Evolutionary conservation across 2,888 invertebrate genomes (phyloP).

Genomic region (Athrips mouffetella): DNA sequence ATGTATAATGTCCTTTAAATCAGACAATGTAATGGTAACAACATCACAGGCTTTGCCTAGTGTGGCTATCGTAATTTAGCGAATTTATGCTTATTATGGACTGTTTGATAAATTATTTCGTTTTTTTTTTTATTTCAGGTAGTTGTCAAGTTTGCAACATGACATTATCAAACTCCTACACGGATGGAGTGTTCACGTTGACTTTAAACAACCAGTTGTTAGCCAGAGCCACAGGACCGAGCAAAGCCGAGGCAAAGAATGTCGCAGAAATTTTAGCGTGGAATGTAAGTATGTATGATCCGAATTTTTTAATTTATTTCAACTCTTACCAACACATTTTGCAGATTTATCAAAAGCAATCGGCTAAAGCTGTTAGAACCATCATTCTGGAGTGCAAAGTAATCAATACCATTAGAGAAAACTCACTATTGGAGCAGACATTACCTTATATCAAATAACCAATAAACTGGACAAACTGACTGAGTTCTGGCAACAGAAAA

Average conservation of each 20-base stretch:
- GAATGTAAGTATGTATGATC: conserved; percentile 46
- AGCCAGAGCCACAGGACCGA: conserved; percentile 37
- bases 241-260: conserved; percentile 44
- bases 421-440: no score
- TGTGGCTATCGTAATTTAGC: background rate
- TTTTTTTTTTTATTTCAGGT: conserved; percentile 44
- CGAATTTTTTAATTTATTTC: background rate
- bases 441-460: no score
- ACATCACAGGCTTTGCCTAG: background rate
- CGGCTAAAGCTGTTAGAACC: no score
- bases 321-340: no score
- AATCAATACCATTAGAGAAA: no score
- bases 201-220: conserved; percentile 40
- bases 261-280: conserved; percentile 46
- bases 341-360: no score
- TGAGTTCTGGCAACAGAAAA: no score
- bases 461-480: no score
- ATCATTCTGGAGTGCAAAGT: no score
- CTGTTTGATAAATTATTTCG: no score
- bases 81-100: background rate
- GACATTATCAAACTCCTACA: conserved; percentile 29
- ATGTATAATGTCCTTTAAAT: no score
- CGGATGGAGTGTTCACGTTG: conserved; percentile 35
- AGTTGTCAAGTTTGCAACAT: conserved; percentile 53
- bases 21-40: no score